A percentile compares a stretch with the other conserved stretches of the same genome.
Conservation (phyloP, 2,113 vertebrate genomes). For the Oncorhynchus kisutch region DNA sequence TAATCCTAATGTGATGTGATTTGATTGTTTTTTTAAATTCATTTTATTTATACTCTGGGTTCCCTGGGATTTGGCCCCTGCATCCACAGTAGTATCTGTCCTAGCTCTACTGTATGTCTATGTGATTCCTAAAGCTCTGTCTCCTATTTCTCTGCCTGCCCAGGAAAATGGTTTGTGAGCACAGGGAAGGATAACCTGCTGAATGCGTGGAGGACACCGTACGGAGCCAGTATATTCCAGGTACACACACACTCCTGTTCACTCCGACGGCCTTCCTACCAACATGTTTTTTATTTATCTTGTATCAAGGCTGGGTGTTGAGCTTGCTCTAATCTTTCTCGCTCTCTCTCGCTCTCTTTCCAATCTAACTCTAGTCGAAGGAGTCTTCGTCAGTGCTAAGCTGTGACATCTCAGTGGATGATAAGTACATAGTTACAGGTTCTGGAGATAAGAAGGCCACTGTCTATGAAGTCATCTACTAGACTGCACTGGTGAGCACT, state of each 20-base stretch:
- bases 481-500: constrained; percentile 24
- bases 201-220: constrained; percentile 95
- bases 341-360: background rate
- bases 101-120: too few relatives aligned
- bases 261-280: background rate
- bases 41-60: background rate
- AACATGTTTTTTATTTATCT: background rate
- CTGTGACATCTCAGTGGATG: constrained; percentile 95
- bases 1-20: too few relatives aligned
- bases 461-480: constrained; percentile 98
- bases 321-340: background rate
- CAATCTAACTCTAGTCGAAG: constrained; percentile 81
- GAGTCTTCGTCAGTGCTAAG: constrained; percentile 95
- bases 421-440: constrained; percentile 97
- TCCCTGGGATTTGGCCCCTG: too few relatives aligned
- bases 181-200: constrained; percentile 97
- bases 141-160: background rate
- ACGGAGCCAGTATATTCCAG: constrained; percentile 98
- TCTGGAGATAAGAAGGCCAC: constrained; percentile 98
- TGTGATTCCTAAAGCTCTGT: background rate
- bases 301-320: background rate
- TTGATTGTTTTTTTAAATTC: too few relatives aligned
- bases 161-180: constrained; percentile 98
- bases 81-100: background rate
- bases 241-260: constrained; percentile 54